Evolutionary conservation across 1,140 invertebrate species (phyloP).

Genomic region (Drosophila santomea): DNA sequence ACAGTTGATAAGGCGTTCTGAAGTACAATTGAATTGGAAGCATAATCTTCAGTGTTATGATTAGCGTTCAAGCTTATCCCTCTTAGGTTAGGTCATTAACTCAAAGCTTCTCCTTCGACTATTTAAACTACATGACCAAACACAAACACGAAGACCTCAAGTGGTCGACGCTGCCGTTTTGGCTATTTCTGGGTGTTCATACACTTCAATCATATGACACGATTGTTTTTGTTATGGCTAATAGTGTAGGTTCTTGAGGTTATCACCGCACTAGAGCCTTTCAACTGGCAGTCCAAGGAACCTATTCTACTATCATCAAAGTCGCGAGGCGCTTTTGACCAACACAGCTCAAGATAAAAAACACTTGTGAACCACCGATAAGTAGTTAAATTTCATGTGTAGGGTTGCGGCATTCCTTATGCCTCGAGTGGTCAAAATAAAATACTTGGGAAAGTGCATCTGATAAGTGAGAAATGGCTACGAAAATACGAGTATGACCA

Average conservation of each 20-base stretch:
- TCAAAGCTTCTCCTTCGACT: background rate
- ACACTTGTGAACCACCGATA: slow-evolving; percentile 29
- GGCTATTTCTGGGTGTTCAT: slow-evolving; percentile 17
- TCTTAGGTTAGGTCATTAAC: slow-evolving; percentile 67
- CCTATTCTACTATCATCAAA: slow-evolving; percentile 43
- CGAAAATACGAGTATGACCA: slow-evolving; percentile 7
- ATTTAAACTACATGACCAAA: background rate
- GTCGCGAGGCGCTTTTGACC: slow-evolving; percentile 28
- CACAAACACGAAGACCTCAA: slow-evolving; percentile 16
- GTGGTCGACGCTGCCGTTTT: slow-evolving; percentile 32
- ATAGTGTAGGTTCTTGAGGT: slow-evolving; percentile 33
- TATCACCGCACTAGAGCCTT: slow-evolving; percentile 24
- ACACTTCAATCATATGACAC: slow-evolving; percentile 46
- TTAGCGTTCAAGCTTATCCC: slow-evolving; percentile 35
- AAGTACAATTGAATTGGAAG: background rate
- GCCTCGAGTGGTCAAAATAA: slow-evolving; percentile 46
- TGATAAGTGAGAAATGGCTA: slow-evolving; percentile 33
- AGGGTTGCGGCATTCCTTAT: slow-evolving; percentile 33
- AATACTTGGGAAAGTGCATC: slow-evolving; percentile 48
- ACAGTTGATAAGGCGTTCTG: background rate
- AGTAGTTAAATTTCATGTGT: slow-evolving; percentile 51
- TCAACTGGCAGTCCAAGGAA: slow-evolving; percentile 36
- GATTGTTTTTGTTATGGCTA: slow-evolving; percentile 44
- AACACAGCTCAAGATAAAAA: slow-evolving; percentile 39
- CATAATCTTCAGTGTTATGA: slow-evolving; percentile 14